Evolutionary conservation across 1,140 invertebrate species (phyloP).

Genomic region (Macrotrachela quadricornifera): DNA sequence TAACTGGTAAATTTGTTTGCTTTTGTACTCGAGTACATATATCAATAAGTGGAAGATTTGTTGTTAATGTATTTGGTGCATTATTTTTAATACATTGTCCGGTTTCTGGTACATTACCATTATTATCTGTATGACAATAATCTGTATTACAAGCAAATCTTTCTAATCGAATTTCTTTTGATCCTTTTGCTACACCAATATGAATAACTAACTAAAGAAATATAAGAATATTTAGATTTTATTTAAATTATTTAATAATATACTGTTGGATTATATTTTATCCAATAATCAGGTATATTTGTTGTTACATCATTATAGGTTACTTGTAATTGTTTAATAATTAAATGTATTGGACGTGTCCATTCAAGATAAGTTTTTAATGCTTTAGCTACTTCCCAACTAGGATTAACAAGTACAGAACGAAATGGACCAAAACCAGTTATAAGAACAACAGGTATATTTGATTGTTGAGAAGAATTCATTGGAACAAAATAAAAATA

Average conservation of each 20-base stretch:
- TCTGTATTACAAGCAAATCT: neutral
- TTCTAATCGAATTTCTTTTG: constrained; percentile 7
- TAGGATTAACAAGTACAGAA: too few relatives aligned
- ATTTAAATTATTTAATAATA: neutral
- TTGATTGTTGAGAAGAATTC: too few relatives aligned
- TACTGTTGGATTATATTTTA: constrained; percentile 42
- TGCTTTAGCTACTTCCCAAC: neutral
- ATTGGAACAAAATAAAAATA: too few relatives aligned
- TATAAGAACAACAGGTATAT: too few relatives aligned
- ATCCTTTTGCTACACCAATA: constrained; percentile 3
- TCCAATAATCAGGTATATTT: constrained; percentile 41
- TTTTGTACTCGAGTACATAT: neutral
- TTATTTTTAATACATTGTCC: constrained; percentile 1
- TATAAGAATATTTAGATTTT: constrained; percentile 11
- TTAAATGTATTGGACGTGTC: constrained; percentile 29
- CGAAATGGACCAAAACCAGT: too few relatives aligned
- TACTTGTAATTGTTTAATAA: constrained; percentile 42
- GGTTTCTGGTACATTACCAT: neutral
- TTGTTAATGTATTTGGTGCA: constrained; percentile 3
- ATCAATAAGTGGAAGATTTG: neutral
- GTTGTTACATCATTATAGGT: constrained; percentile 40
- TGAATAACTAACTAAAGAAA: constrained; percentile 13
- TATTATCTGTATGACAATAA: neutral
- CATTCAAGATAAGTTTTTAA: constrained; percentile 1
- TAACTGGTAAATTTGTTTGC: too few relatives aligned